Conservation (phyloP, 2,888 invertebrate genomes). For the Xylophagus ater region DNA sequence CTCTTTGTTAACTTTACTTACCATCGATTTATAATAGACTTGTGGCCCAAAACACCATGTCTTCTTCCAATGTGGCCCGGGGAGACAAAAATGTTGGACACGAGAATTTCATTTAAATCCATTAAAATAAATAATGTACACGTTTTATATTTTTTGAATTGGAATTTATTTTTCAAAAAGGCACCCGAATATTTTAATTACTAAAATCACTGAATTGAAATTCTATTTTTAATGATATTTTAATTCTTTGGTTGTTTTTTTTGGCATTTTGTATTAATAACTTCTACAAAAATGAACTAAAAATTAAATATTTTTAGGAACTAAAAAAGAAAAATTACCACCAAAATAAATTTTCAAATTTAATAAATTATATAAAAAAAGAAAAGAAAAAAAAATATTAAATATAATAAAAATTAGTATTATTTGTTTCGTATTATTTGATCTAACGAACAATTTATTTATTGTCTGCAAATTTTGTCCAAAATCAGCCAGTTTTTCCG, state of each 20-base stretch:
- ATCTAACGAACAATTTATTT: not conserved
- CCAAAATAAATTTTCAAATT: not conserved
- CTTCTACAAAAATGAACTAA: not conserved
- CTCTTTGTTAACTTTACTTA: no score
- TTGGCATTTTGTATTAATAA: not conserved
- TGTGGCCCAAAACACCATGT: not conserved
- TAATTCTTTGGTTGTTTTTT: no score
- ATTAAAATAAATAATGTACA: not conserved
- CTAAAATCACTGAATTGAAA: constrained; percentile 1
- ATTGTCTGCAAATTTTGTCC: not conserved
- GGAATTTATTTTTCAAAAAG: not conserved
- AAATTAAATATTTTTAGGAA: not conserved
- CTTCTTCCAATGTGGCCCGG: not conserved
- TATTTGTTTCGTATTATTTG: not conserved
- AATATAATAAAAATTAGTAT: not conserved
- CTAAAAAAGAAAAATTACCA: not conserved
- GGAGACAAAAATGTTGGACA: not conserved
- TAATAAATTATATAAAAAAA: not conserved
- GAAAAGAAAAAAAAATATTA: not conserved
- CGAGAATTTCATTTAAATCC: not conserved
- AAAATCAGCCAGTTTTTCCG: not conserved
- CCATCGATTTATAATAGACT: not conserved
- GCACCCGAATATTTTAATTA: not conserved
- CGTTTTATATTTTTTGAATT: not conserved
- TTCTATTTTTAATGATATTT: not conserved